These are phyloP conservation scores for Corynorhinus townsendii DNA, from an alignment of 2,113 vertebrate species.

Conservation along the genomic window DNA sequence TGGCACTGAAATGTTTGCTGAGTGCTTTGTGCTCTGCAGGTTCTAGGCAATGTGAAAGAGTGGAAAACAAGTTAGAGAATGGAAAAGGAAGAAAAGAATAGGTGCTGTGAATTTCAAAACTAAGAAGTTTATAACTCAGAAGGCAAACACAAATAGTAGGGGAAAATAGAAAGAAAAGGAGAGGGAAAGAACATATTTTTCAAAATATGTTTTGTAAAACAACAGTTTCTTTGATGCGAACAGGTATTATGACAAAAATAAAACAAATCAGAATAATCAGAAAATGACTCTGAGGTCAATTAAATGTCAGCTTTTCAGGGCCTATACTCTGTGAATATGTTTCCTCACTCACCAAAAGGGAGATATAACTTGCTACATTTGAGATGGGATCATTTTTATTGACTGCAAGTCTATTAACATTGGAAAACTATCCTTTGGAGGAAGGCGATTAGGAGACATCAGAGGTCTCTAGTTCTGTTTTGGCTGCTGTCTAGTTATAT, in stretches of 20 bases:
- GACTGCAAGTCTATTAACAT: not conserved
- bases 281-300: not conserved
- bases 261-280: not conserved
- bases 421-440: not conserved
- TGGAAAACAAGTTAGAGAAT: not conserved
- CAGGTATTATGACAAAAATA: not conserved
- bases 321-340: not conserved
- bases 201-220: not conserved
- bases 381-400: not conserved
- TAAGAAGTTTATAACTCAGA: not conserved
- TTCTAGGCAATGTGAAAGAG: not conserved
- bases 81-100: not conserved
- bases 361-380: not conserved
- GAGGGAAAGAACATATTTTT: not conserved
- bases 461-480: not conserved
- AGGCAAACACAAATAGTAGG: not conserved
- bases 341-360: not conserved
- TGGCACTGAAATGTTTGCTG: not conserved
- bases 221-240: not conserved
- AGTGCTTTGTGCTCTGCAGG: not conserved
- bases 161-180: not conserved
- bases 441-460: not conserved
- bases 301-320: not conserved
- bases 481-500: not conserved
- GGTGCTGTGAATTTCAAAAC: not conserved